Percentiles rank a stretch among this genome's conserved stretches.
phyloP scores from a whole-genome alignment of 1,140 invertebrate species.

The Drosophila orena region DNA sequence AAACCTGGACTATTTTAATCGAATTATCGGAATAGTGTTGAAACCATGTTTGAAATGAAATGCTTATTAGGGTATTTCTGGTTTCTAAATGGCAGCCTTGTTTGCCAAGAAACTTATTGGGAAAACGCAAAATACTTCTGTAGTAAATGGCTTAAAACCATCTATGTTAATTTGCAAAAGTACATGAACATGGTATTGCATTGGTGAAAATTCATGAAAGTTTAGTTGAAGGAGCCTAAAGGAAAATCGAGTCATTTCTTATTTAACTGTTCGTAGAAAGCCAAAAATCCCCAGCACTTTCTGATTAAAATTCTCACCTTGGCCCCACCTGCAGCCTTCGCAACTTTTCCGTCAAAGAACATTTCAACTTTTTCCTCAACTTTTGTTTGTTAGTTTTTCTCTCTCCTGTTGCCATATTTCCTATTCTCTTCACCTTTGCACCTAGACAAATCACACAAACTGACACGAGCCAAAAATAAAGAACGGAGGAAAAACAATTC shows the following conservation, averaged over 20 bases:
- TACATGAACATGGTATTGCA: too few relatives aligned
- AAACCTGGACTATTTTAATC: background rate
- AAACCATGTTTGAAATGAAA: too few relatives aligned
- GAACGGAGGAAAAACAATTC: constrained; percentile 48
- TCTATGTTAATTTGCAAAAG: too few relatives aligned
- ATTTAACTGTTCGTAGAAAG: background rate
- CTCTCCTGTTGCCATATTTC: constrained; percentile 39
- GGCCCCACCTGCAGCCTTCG: constrained; percentile 5
- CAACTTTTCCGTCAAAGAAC: constrained; percentile 16
- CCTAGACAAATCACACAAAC: constrained; percentile 69
- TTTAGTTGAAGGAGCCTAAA: too few relatives aligned
- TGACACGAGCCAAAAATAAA: constrained; percentile 40
- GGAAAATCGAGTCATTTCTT: too few relatives aligned
- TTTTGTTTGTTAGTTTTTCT: constrained; percentile 50
- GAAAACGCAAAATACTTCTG: too few relatives aligned
- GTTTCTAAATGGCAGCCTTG: too few relatives aligned
- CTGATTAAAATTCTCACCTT: constrained; percentile 19
- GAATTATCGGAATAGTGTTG: background rate
- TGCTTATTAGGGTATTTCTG: too few relatives aligned
- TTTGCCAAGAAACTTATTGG: too few relatives aligned
- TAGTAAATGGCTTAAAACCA: too few relatives aligned
- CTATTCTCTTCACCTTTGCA: constrained; percentile 35
- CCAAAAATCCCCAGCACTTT: background rate
- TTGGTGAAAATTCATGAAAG: too few relatives aligned
- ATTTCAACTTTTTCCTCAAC: constrained; percentile 29